Conservation (phyloP, 2,113 vertebrate species). For the Nansenia antarctica region DNA sequence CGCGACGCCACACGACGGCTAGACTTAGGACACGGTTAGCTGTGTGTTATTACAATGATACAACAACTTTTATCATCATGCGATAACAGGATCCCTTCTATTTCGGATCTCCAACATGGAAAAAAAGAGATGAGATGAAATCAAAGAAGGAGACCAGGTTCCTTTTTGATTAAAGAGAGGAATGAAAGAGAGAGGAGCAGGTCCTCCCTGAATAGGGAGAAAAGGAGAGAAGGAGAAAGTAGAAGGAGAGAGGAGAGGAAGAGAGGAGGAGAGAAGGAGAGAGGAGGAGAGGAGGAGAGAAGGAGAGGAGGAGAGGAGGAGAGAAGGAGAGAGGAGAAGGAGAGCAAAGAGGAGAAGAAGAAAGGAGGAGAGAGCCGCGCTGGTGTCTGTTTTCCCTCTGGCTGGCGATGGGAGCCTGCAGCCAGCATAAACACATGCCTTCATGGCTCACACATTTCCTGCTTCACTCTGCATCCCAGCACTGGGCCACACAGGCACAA, state of each 20-base stretch:
- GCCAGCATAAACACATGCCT: constrained; percentile 86
- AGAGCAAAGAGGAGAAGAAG: constrained; percentile 28
- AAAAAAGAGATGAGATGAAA: too few relatives aligned
- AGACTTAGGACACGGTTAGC: neutral
- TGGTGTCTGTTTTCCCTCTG: constrained; percentile 77
- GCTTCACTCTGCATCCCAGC: constrained; percentile 72
- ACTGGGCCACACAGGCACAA: constrained; percentile 75
- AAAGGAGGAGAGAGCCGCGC: constrained; percentile 28
- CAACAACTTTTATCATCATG: neutral
- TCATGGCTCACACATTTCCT: constrained; percentile 85
- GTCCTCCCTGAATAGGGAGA: too few relatives aligned
- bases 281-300: neutral
- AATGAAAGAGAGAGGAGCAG: too few relatives aligned
- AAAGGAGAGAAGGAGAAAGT: constrained; percentile 37
- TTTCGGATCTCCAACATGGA: too few relatives aligned
- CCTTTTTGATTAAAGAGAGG: too few relatives aligned
- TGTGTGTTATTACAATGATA: neutral
- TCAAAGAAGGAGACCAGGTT: too few relatives aligned
- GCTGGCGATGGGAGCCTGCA: constrained; percentile 75
- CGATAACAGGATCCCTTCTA: neutral
- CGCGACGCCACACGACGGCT: neutral
- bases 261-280: too few relatives aligned
- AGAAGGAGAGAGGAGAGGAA: too few relatives aligned
- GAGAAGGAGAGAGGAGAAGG: neutral
- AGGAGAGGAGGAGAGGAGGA: neutral